These are phyloP conservation scores for Punctoribates punctum DNA, from an alignment of 2,888 invertebrate species.

Conservation along the genomic window DNA sequence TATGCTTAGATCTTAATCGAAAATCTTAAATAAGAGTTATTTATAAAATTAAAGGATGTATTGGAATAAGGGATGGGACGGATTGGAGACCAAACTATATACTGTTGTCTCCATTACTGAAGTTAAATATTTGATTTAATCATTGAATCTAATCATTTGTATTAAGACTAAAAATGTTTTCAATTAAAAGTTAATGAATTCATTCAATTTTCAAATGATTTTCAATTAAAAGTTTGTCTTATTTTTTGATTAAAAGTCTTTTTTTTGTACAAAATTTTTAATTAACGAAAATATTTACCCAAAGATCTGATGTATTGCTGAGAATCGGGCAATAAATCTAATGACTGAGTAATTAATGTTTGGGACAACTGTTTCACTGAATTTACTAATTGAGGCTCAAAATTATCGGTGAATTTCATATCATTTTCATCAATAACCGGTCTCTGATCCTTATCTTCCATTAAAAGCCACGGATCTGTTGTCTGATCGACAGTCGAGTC, in stretches of 20 bases:
- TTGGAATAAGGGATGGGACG: too few relatives aligned
- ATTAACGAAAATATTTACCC: constrained; percentile 38
- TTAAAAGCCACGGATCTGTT: constrained; percentile 7
- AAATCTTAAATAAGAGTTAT: too few relatives aligned
- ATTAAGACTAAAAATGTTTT: background rate
- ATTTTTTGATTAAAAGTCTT: background rate
- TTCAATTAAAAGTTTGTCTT: background rate
- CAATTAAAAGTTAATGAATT: background rate
- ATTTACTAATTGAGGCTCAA: background rate
- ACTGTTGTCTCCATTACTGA: too few relatives aligned
- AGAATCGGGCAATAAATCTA: constrained; percentile 44
- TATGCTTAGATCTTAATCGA: too few relatives aligned
- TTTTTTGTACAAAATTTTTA: background rate
- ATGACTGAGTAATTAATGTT: background rate
- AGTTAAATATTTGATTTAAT: too few relatives aligned
- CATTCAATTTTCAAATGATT: background rate
- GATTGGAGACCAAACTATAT: too few relatives aligned
- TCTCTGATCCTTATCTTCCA: background rate
- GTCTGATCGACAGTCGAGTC: background rate
- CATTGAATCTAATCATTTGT: too few relatives aligned
- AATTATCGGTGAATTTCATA: constrained; percentile 6
- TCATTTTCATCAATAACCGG: background rate
- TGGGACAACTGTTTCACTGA: background rate
- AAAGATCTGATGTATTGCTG: constrained; percentile 44
- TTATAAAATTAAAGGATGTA: too few relatives aligned